Evolutionary conservation across 2,113 vertebrate species (phyloP).

Genomic region (Triplophysa siluroides): DNA sequence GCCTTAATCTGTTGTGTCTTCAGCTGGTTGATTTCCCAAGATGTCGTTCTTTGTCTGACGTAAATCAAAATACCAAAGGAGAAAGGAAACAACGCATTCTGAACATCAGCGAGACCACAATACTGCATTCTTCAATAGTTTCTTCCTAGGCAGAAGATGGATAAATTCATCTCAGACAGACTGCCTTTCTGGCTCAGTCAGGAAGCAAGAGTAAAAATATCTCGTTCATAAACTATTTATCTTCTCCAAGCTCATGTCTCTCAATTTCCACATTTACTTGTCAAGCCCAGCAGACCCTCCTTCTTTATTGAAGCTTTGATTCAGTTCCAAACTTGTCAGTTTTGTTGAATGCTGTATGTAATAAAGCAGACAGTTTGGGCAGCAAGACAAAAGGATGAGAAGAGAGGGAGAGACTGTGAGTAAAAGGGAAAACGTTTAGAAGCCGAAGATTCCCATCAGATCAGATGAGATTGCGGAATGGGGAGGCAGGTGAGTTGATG

Average conservation of each 20-base stretch:
- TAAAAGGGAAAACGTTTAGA: constrained; percentile 60
- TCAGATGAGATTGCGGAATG: constrained; percentile 43
- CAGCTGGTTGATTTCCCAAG: constrained; percentile 5
- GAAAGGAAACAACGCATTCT: background rate
- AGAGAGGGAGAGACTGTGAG: constrained; percentile 51
- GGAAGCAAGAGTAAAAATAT: constrained; percentile 26
- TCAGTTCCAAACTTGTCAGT: constrained; percentile 71
- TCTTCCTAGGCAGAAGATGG: background rate
- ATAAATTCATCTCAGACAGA: constrained; percentile 1
- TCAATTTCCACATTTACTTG: constrained; percentile 62
- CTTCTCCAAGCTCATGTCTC: constrained; percentile 65
- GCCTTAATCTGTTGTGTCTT: background rate
- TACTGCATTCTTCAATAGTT: background rate
- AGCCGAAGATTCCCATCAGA: constrained; percentile 38
- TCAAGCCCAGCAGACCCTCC: constrained; percentile 68
- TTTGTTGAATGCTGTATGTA: constrained; percentile 69
- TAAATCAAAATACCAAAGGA: constrained; percentile 16
- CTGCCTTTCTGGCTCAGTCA: background rate
- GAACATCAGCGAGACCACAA: too few species aligned
- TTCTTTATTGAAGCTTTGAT: constrained; percentile 76
- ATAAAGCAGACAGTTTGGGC: constrained; percentile 72
- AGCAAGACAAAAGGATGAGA: constrained; percentile 52
- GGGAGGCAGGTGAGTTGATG: constrained; percentile 62
- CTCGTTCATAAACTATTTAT: constrained; percentile 69
- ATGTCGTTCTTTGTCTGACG: constrained; percentile 1